phyloP scores from a whole-genome alignment of 2,113 vertebrate genomes.

The Cyanistes caeruleus region DNA sequence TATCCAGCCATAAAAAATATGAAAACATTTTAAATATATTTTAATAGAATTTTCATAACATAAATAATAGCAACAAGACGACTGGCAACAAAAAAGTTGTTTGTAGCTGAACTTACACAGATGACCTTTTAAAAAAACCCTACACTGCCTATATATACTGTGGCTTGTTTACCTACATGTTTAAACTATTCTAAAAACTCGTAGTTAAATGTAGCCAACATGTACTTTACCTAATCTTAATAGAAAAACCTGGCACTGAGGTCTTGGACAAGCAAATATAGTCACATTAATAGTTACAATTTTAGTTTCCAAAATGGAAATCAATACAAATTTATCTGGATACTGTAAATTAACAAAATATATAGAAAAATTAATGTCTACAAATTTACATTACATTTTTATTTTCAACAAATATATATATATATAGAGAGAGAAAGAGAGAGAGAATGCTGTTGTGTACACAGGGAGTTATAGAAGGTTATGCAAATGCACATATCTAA shows the following conservation, averaged over 20 bases:
- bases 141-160: background rate
- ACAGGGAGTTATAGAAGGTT: background rate
- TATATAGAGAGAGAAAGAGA: background rate
- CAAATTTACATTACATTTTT: background rate
- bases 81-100: background rate
- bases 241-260: conserved; percentile 30
- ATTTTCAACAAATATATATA: background rate
- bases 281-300: background rate
- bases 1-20: background rate
- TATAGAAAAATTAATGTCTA: background rate
- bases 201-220: background rate
- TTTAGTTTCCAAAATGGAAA: conserved; percentile 15
- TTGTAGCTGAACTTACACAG: background rate
- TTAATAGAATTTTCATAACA: conserved; percentile 10
- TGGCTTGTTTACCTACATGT: conserved; percentile 26
- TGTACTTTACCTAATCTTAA: conserved; percentile 56
- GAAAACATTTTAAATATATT: background rate
- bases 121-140: background rate
- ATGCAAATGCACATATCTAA: background rate
- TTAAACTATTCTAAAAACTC: conserved; percentile 13
- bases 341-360: background rate
- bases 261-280: conserved; percentile 20
- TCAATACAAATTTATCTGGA: background rate
- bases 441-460: background rate
- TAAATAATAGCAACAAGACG: background rate